Evolutionary conservation across 2,888 invertebrate genomes (phyloP), one percentile per base, ranked within the genome.

Genomic region (Brachypalpus laphriformis): DNA sequence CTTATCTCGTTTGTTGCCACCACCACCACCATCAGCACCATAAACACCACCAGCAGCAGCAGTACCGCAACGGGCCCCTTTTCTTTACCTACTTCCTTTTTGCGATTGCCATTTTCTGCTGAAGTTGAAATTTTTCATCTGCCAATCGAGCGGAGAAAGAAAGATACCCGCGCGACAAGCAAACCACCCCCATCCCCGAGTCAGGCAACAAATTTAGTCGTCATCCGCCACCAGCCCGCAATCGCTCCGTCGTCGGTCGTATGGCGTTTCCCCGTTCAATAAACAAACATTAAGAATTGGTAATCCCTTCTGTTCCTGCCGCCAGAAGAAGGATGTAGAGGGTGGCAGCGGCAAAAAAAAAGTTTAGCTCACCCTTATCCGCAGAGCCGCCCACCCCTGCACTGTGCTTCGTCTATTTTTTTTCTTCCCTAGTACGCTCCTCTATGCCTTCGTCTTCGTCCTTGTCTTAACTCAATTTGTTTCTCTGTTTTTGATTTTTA

Each of bases 401-500:
- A 42, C 5, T 20, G 56, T 20, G 56, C 56, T 20, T 57, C 28
- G 42, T 63, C 57, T 59, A 28, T 74, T 34, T 40, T 40, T 28
- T n/a, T n/a, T 40, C 2, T n/a, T 2, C n/a, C 18, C 28, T 9
- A 47, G 34, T 40, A 14, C 20, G 6, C 1, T 20, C 6, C 11
- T 6, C 6, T 20, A 18, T 8, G 22, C 28, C 34, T 42, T 40
- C 40, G 61, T 54, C 77, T 28, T 45, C 49, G 57, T 34, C 51
- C 25, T 34, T 25, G 81, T 76, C 85, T 81, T 71, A 71, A 80
- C 81, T 85, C 85, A 85, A 85, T 85, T 85, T 81, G 75, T 85
- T 85, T 80, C 78, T 78, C 75, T 85, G 81, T 76, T 85, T 85
- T 85, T 85, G 85, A 85, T 85, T 85, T 85, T 85, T 85, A 85